phyloP scores from a whole-genome alignment of 1,140 invertebrate species.

The Solenopsis fugax region DNA sequence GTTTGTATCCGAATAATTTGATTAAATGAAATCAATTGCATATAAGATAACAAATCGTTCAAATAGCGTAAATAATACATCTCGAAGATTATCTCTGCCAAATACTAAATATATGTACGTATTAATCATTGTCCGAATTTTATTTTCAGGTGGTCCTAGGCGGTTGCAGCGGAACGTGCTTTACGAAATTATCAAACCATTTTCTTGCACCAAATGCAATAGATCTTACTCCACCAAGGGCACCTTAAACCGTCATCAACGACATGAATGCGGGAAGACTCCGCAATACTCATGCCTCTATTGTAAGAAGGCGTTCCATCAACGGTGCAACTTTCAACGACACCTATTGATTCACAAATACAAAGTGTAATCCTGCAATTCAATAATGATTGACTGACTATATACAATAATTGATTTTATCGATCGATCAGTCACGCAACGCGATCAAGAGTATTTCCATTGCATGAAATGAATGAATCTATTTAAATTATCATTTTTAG shows the following conservation, averaged over 20 bases:
- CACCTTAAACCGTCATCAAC: conserved; percentile 84
- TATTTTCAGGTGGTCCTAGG: conserved; percentile 56
- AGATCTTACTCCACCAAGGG: conserved; percentile 86
- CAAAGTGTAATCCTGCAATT: not conserved
- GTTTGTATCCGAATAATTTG: not conserved
- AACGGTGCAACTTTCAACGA: conserved; percentile 79
- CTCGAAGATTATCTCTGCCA: conserved; percentile 16
- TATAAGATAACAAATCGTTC: not conserved
- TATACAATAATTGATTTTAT: too few species aligned
- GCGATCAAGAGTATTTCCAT: not conserved
- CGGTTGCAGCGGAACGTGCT: not conserved
- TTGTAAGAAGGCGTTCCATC: conserved; percentile 83
- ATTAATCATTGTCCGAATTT: conserved; percentile 38
- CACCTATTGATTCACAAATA: conserved; percentile 65
- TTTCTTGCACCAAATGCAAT: conserved; percentile 83
- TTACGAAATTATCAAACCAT: conserved; percentile 70
- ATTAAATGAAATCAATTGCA: not conserved
- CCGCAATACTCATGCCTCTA: conserved; percentile 87
- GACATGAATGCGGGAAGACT: conserved; percentile 87
- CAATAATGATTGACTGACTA: not conserved
- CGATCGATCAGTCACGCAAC: not conserved
- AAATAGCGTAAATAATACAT: not conserved
- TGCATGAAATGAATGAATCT: not conserved
- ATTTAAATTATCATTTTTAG: conserved; percentile 10
- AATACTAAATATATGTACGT: not conserved